Base-by-base conservation (phyloP, 2,113 vertebrate genomes). In the Cyprinodon brontotheroides region DNA sequence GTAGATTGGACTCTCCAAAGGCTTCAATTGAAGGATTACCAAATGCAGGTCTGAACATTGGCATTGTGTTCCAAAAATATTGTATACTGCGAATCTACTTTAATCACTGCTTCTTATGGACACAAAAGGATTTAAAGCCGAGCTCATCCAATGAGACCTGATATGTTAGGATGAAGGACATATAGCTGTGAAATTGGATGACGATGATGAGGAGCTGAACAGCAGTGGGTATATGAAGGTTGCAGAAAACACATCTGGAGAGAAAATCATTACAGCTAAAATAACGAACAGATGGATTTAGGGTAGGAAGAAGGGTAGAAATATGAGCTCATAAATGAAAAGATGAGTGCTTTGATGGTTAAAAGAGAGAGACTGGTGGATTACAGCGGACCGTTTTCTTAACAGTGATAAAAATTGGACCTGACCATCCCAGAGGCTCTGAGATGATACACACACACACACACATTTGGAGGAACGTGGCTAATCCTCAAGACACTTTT, bases 341-440 rank as follows among this genome's bases (percentile, higher is more conserved):
- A 36, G 29, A 68, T 29, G 14, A 45, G 15, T 10, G 20, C 40
- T 12, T 64, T 7, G 36, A 53, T 11, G 22, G 39, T 17, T 61
- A 20, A 12, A 70, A 6, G 53, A 71, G 64, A 17, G 61, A n/a
- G 79, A 67, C 74, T 82, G 87, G 81, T 84, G 83, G 74, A 67
- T 67, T 76, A 75, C 83, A 77, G 68, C 47, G 48, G 83, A 71
- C 75, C 63, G 64, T 69, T 79, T 84, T 77, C 73, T 80, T 20
- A 71, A 74, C 77, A 7, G 71, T 92, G 90, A 92, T 83, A 90
- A 87, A 89, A 84, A 92, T 90, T 36, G 53, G 87, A 88, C 82
- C 77, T 92, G 90, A 92, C 86, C 85, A 81, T 47, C 89, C 89
- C 89, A 86, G 70, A 68, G 87, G 90, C 86, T 81, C 14, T 78